phyloP scores from a whole-genome alignment of 2,113 vertebrate species.

The Uria lomvia region DNA sequence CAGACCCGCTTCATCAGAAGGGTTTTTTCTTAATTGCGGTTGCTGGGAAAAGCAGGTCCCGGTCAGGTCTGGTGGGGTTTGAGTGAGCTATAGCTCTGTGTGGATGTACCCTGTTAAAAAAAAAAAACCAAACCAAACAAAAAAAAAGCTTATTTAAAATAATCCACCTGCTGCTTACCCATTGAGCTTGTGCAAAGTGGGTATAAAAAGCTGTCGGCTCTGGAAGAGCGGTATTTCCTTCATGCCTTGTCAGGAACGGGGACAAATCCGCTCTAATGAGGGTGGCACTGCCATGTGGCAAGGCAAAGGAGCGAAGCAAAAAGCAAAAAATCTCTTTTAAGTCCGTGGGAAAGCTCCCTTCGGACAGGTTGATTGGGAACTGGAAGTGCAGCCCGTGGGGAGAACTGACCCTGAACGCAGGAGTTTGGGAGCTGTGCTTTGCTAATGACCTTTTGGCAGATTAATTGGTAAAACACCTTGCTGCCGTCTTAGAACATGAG shows the following conservation, averaged over 20 bases:
- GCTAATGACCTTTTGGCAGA: conserved; percentile 16
- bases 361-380: background rate
- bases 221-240: background rate
- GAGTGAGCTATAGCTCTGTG: background rate
- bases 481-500: background rate
- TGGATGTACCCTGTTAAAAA: background rate
- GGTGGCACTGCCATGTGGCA: conserved; percentile 33
- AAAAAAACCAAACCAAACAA: background rate
- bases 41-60: background rate
- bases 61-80: background rate
- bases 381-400: background rate
- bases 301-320: background rate
- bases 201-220: background rate
- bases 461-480: conserved; percentile 44
- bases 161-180: conserved; percentile 33
- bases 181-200: background rate
- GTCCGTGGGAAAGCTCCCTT: background rate
- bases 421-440: background rate
- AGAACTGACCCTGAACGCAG: background rate
- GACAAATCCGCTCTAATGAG: conserved; percentile 36
- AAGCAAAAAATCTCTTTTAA: background rate
- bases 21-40: background rate
- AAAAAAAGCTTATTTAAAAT: conserved; percentile 11
- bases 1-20: background rate
- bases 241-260: background rate